These are phyloP conservation scores for Pimpla rufipes DNA, from an alignment of 2,888 invertebrate species.

Conservation along the genomic window DNA sequence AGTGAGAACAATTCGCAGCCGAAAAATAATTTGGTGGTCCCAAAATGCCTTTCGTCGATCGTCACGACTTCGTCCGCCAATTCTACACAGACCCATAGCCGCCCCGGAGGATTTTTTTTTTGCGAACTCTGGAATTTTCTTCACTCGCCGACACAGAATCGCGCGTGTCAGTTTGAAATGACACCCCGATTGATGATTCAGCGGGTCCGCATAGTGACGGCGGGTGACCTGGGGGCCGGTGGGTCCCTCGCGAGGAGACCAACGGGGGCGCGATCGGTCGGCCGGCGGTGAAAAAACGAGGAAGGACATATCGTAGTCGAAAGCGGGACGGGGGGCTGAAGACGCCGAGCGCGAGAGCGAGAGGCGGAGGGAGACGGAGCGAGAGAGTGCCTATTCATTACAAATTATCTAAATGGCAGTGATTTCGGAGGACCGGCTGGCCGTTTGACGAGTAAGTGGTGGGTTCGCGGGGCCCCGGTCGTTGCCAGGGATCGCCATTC, in stretches of 20 bases:
- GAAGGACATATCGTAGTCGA: conserved; percentile 69
- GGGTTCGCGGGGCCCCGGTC: conserved; percentile 81
- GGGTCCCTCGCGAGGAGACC: conserved; percentile 17
- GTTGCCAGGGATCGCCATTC: conserved; percentile 78
- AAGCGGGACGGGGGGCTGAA: neutral
- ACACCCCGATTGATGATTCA: conserved; percentile 27
- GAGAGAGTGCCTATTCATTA: conserved; percentile 86
- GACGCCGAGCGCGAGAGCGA: conserved; percentile 51
- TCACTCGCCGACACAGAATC: conserved; percentile 3
- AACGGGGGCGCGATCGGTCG: conserved; percentile 21
- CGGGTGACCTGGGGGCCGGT: conserved; percentile 19
- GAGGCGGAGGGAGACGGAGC: conserved; percentile 34
- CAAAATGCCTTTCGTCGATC: too few relatives aligned
- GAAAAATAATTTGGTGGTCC: too few relatives aligned
- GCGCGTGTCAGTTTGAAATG: conserved; percentile 35
- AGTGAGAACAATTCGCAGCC: too few relatives aligned
- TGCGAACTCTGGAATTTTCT: neutral
- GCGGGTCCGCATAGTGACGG: neutral
- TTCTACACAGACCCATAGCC: too few relatives aligned
- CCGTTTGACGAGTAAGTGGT: conserved; percentile 85
- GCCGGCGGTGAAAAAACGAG: conserved; percentile 48
- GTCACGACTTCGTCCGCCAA: too few relatives aligned
- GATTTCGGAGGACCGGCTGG: conserved; percentile 85
- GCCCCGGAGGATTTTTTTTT: too few relatives aligned
- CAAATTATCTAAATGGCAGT: conserved; percentile 88